These are phyloP conservation scores for Kryptolebias marmoratus DNA, from an alignment of 2,113 vertebrate species.

Conservation along the genomic window DNA sequence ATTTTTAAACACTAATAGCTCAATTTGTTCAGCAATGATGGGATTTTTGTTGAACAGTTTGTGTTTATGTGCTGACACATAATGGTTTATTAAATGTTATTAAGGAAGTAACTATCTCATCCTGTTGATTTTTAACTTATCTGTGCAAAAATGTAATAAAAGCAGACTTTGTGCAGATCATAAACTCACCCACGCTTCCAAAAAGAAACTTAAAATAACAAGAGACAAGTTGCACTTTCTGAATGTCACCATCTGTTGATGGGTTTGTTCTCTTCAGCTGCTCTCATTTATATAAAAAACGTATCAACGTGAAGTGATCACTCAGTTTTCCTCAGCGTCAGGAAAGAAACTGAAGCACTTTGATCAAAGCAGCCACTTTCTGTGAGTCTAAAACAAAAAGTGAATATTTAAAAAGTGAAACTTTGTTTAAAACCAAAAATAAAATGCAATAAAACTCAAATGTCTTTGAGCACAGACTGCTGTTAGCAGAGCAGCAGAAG, in stretches of 20 bases:
- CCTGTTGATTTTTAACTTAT: conserved; percentile 6
- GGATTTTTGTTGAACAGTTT: conserved; percentile 27
- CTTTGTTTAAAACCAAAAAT: neutral
- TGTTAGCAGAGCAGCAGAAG: neutral
- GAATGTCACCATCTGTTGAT: neutral
- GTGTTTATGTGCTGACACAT: conserved; percentile 30
- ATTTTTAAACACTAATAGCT: neutral
- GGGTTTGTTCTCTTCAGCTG: neutral
- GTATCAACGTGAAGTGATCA: conserved; percentile 29
- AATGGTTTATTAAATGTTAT: conserved; percentile 3
- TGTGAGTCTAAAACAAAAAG: neutral
- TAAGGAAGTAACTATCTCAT: neutral
- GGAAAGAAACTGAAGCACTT: conserved; percentile 8
- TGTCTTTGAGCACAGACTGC: neutral
- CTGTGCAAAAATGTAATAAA: neutral
- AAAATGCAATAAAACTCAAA: neutral
- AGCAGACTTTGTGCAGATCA: neutral
- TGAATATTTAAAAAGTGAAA: neutral
- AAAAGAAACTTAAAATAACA: no score
- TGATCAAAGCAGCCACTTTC: neutral
- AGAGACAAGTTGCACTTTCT: neutral
- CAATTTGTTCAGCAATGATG: conserved; percentile 12
- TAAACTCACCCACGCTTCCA: no score
- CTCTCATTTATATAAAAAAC: conserved; percentile 19
- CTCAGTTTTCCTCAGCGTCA: neutral